A percentile compares a stretch with the other conserved stretches of the same genome.
phyloP scores from a whole-genome alignment of 30 jellyfish, hydroid and myxozoan genomes.

The Hydractinia echinata region DNA sequence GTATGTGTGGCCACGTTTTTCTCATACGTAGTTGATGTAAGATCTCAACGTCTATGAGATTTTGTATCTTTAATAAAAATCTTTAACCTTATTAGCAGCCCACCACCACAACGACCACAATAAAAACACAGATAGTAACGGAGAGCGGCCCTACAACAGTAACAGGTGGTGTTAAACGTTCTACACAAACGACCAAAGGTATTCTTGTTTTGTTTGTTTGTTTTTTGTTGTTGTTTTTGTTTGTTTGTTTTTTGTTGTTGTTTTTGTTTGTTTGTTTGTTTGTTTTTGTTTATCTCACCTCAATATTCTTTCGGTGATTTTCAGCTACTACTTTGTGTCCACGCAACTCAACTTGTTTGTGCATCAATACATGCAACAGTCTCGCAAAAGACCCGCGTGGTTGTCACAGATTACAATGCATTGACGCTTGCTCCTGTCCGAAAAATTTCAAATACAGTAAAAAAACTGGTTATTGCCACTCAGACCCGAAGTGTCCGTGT shows the following conservation, averaged over 20 bases:
- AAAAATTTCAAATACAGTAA: constrained; percentile 18
- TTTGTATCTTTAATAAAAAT: not conserved
- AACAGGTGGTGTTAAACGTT: not conserved
- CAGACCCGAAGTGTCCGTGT: constrained; percentile 59
- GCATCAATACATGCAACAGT: constrained; percentile 66
- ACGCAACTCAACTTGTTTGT: constrained; percentile 39
- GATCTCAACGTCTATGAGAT: not conserved
- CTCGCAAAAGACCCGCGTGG: constrained; percentile 39
- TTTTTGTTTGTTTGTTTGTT: no score
- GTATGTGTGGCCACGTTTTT: constrained; percentile 15
- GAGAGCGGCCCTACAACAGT: not conserved
- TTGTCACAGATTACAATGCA: constrained; percentile 36
- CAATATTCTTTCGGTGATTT: not conserved
- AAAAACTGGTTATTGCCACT: constrained; percentile 49
- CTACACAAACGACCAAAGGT: no score
- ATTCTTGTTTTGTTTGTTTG: no score
- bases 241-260: no score
- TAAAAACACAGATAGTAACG: not conserved
- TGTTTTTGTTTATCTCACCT: not conserved
- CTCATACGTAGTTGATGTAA: not conserved
- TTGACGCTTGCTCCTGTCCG: constrained; percentile 57
- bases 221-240: no score
- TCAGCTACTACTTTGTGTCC: constrained; percentile 42
- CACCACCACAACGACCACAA: constrained; percentile 12
- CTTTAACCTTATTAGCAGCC: not conserved